These are phyloP conservation scores for Pasiphila rectangulata DNA, from an alignment of 2,888 invertebrate genomes.

Conservation along the genomic window DNA sequence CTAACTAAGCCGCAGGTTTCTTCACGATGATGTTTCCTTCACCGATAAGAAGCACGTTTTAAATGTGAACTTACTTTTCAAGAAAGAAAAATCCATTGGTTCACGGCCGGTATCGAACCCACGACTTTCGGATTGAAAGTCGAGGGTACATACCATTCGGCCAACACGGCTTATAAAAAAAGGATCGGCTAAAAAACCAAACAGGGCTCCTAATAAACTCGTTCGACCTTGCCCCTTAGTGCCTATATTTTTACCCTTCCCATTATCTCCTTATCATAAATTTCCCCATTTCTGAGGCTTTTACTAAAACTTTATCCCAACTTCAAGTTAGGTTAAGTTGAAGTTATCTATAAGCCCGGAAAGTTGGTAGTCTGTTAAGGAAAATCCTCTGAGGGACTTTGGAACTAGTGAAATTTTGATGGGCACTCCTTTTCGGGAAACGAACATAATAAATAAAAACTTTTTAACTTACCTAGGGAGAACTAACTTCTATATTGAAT, in stretches of 20 bases:
- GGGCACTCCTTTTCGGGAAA: constrained; percentile 8
- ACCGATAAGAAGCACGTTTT: no score
- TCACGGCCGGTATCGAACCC: no score
- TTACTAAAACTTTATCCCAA: constrained; percentile 24
- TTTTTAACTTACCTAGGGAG: background rate
- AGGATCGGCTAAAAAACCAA: no score
- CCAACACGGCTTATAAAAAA: no score
- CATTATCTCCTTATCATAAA: constrained; percentile 14
- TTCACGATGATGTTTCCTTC: no score
- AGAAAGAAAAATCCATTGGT: no score
- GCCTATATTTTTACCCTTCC: background rate
- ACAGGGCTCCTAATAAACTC: no score
- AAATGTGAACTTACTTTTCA: no score
- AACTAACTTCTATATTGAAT: background rate
- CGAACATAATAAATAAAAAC: constrained; percentile 4
- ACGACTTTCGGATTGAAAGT: no score
- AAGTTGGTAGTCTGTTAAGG: constrained; percentile 18
- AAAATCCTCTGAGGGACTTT: background rate
- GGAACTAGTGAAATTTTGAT: constrained; percentile 7
- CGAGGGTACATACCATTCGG: no score
- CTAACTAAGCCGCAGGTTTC: no score
- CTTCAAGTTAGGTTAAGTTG: constrained; percentile 24
- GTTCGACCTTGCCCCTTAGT: background rate
- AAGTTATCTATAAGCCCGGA: constrained; percentile 30
- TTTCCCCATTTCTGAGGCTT: constrained; percentile 11